These are phyloP conservation scores for Bombyx huttoni DNA, from an alignment of 2,888 invertebrate genomes.

Conservation along the genomic window DNA sequence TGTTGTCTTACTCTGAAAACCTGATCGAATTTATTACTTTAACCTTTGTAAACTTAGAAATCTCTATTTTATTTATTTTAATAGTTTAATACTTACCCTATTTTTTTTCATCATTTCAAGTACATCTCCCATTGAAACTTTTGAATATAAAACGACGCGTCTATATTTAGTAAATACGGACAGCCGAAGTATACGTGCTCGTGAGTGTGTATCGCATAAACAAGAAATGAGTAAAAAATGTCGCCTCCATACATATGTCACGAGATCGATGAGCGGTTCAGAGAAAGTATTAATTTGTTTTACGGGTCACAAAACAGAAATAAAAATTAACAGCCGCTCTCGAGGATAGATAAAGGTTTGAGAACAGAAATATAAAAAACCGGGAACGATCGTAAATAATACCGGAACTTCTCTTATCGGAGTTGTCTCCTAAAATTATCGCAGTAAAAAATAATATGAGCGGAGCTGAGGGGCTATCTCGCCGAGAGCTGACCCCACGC, in stretches of 20 bases:
- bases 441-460: conserved; percentile 21
- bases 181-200: no score
- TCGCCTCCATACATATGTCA: not conserved
- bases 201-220: not conserved
- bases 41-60: no score
- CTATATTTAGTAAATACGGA: no score
- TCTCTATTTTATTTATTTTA: no score
- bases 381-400: conserved; percentile 23
- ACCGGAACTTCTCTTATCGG: conserved; percentile 29
- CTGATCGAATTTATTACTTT: no score
- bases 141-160: no score
- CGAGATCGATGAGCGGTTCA: conserved; percentile 13
- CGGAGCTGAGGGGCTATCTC: conserved; percentile 6
- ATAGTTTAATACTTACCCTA: no score
- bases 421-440: conserved; percentile 30
- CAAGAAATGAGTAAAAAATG: not conserved
- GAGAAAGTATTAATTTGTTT: conserved; percentile 40
- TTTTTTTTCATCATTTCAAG: no score
- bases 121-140: no score
- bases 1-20: no score
- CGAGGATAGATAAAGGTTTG: conserved; percentile 48
- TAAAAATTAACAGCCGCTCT: conserved; percentile 17
- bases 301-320: conserved; percentile 30
- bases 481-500: conserved; percentile 27
- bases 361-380: conserved; percentile 22